Percentiles rank a stretch among this genome's conserved stretches.
Evolutionary conservation across 2,888 invertebrate genomes (phyloP).

Genomic region (Oasisia sp.): DNA sequence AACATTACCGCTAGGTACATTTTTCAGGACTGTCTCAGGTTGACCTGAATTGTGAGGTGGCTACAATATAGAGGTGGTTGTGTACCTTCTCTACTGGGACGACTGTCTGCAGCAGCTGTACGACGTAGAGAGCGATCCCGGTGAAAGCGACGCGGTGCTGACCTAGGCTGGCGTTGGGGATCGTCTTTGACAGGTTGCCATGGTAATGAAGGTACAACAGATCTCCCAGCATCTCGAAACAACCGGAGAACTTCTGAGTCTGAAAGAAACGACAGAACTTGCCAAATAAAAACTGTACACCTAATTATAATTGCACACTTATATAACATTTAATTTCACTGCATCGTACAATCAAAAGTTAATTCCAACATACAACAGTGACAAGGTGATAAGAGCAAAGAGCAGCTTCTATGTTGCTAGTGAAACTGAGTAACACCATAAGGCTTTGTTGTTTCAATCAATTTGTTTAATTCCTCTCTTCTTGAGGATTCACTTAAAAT

Average conservation of each 20-base stretch:
- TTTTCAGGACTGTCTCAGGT: too few species aligned
- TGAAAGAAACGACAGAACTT: slow-evolving; percentile 35
- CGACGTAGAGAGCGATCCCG: slow-evolving; percentile 49
- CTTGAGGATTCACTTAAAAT: too few species aligned
- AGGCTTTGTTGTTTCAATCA: too few species aligned
- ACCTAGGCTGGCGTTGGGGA: slow-evolving; percentile 45
- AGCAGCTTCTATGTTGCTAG: too few species aligned
- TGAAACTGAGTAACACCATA: too few species aligned
- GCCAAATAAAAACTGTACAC: neutral
- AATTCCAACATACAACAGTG: too few species aligned
- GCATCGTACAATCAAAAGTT: too few species aligned
- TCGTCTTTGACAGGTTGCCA: slow-evolving; percentile 38
- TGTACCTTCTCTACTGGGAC: slow-evolving; percentile 55
- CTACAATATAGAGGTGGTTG: too few species aligned
- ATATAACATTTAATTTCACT: neutral
- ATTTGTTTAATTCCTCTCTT: too few species aligned
- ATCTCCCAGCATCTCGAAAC: slow-evolving; percentile 51
- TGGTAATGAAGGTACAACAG: slow-evolving; percentile 57
- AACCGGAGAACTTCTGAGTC: slow-evolving; percentile 55
- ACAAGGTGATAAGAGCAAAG: too few species aligned
- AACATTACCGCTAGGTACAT: too few species aligned
- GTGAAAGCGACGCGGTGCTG: slow-evolving; percentile 56
- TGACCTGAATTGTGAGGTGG: too few species aligned
- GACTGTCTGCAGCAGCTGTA: slow-evolving; percentile 49
- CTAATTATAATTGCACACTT: neutral